These are phyloP conservation scores for Polyommatus iphigenia DNA, from an alignment of 2,888 invertebrate genomes.

Conservation along the genomic window DNA sequence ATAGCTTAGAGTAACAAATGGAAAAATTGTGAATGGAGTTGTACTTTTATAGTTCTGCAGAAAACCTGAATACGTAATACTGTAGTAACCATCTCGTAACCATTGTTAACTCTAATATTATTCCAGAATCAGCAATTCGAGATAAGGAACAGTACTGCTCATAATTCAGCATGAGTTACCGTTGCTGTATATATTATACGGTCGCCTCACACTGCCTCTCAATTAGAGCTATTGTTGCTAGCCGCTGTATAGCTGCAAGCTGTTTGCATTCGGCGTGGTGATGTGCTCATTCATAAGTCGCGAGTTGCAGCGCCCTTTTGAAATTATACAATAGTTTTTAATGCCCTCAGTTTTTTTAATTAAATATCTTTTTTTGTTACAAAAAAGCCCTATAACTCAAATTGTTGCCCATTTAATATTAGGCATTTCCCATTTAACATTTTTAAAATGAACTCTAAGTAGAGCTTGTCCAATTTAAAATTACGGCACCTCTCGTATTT, in stretches of 20 bases:
- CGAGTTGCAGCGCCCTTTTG: background rate
- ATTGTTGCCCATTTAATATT: too few species aligned
- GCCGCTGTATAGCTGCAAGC: background rate
- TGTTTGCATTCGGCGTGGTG: background rate
- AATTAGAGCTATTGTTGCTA: slow-evolving; percentile 26
- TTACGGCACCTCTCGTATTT: too few species aligned
- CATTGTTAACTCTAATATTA: slow-evolving; percentile 4
- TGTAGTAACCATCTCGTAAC: background rate
- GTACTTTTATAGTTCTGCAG: background rate
- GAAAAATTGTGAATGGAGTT: background rate
- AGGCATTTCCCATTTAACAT: too few species aligned
- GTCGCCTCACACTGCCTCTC: slow-evolving; percentile 3
- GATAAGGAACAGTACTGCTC: slow-evolving; percentile 26
- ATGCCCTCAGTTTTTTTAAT: background rate
- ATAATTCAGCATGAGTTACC: slow-evolving; percentile 23
- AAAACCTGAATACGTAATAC: background rate
- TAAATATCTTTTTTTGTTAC: background rate
- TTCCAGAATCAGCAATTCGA: slow-evolving; percentile 18
- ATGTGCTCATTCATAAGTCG: slow-evolving; percentile 14
- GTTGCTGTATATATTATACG: slow-evolving; percentile 28
- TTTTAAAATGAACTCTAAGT: too few species aligned
- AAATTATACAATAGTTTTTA: background rate
- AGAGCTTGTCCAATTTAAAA: too few species aligned
- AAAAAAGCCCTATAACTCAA: too few species aligned
- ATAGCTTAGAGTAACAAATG: background rate